phyloP scores from a whole-genome alignment of 2,797 vertebrate genomes.

The Rhodeus uyekii region DNA sequence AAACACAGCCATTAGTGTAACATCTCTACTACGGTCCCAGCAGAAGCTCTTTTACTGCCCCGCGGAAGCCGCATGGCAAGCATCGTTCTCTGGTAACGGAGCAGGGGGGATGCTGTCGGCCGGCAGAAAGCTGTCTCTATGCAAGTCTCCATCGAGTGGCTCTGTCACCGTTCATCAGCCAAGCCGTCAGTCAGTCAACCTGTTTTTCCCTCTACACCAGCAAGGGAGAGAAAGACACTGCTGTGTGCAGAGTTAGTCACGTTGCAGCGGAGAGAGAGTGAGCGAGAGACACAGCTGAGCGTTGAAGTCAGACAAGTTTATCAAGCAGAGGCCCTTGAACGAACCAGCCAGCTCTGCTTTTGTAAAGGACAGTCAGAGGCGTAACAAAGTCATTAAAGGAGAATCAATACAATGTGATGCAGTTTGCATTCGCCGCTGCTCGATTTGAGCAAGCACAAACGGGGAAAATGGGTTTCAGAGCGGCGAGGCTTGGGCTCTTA shows the following conservation, averaged over 20 bases:
- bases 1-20: constrained; percentile 3
- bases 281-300: constrained; percentile 13
- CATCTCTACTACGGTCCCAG: not conserved
- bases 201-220: constrained; percentile 50
- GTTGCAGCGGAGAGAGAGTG: constrained; percentile 26
- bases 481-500: not conserved
- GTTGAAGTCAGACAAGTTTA: constrained; percentile 59
- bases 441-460: constrained; percentile 26
- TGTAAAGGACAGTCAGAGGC: constrained; percentile 52
- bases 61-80: constrained; percentile 10
- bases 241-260: constrained; percentile 53
- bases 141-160: constrained; percentile 44
- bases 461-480: constrained; percentile 43
- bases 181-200: constrained; percentile 56
- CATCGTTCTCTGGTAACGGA: constrained; percentile 15
- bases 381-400: constrained; percentile 54
- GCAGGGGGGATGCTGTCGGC: constrained; percentile 28
- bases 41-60: constrained; percentile 31
- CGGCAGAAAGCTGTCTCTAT: constrained; percentile 30
- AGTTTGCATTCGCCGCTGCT: constrained; percentile 46
- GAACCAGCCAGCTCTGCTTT: constrained; percentile 47
- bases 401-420: constrained; percentile 54
- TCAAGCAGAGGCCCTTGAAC: constrained; percentile 55
- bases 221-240: constrained; percentile 34
- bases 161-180: constrained; percentile 52